Base-by-base conservation (phyloP, 30 jellyfish, hydroid and myxozoan species). In the Clytia hemisphaerica region DNA sequence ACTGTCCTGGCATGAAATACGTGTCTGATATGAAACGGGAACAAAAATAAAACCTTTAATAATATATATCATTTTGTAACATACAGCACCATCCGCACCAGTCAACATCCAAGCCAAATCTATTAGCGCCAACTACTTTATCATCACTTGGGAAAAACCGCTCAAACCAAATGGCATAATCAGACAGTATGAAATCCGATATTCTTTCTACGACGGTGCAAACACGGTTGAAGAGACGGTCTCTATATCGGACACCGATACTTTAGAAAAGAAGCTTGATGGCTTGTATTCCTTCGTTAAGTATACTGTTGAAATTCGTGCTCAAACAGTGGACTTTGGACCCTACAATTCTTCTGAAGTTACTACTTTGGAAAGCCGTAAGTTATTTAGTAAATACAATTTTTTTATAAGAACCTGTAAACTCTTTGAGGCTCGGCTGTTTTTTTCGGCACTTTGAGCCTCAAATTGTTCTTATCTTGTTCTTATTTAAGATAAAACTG, bases 51-150 rank as follows among this genome's bases (percentile, higher is more conserved):
- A n/a, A n/a, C n/a, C n/a, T n/a, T n/a, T n/a, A n/a, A n/a, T n/a
- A n/a, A n/a, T n/a, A n/a, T n/a, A n/a, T n/a, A n/a, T n/a, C n/a
- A n/a, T n/a, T n/a, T n/a, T n/a, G n/a, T n/a, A n/a, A n/a, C n/a
- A n/a, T n/a, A n/a, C n/a, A 84, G 95, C 83, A 16, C 86, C 95
- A 26, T 64, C 78, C 37, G 62, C 79, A 57, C 93, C 92, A 14
- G 73, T 2, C 25, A 49, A 63, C 34, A 76, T 78, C 24, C 54
- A 40, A 30, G 66, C 72, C 37, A 28, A 28, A 34, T 51, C 82
- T 12, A 50, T 14, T 27, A 38, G 76, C 9, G 48, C 81, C 58
- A 53, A 72, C 1, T 16, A 78, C 1, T 37, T 78, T 25, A 51
- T 74, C 19, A 50, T 78, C 35, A 37, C 51, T 14, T 85, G 96